Percentiles rank a stretch among this genome's conserved stretches.
Conservation (phyloP, 1,140 invertebrate species). For the Eriosoma lanigerum region DNA sequence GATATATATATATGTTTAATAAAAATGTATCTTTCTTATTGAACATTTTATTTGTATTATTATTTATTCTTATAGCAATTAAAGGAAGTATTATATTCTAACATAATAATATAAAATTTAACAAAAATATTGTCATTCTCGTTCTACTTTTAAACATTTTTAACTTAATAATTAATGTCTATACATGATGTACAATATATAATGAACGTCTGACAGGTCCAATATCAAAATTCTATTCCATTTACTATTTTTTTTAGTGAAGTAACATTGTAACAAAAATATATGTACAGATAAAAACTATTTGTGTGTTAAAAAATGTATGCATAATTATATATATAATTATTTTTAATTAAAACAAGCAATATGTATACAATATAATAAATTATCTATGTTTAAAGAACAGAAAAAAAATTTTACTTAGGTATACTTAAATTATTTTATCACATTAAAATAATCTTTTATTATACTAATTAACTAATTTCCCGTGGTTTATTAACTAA, state of each 20-base stretch:
- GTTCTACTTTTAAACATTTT: not conserved
- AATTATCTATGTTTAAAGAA: not conserved
- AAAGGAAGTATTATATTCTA: too few relatives aligned
- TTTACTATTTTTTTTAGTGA: not conserved
- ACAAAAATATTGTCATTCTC: too few relatives aligned
- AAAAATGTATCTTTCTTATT: too few relatives aligned
- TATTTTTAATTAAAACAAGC: too few relatives aligned
- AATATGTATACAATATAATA: too few relatives aligned
- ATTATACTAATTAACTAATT: not conserved
- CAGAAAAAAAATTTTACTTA: not conserved
- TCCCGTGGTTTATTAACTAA: not conserved
- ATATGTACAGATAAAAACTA: conserved; percentile 17
- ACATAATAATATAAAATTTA: too few relatives aligned
- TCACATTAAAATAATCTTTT: too few relatives aligned
- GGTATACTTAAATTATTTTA: too few relatives aligned
- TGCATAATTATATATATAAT: not conserved
- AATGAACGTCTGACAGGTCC: not conserved
- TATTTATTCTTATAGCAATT: too few relatives aligned
- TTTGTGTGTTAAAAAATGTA: not conserved
- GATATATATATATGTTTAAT: not conserved
- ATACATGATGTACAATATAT: conserved; percentile 12
- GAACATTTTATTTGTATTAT: too few relatives aligned
- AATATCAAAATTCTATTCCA: not conserved
- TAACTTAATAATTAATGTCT: too few relatives aligned
- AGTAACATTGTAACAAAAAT: not conserved